A percentile compares a stretch with the other conserved stretches of the same genome.
phyloP scores from a whole-genome alignment of 2,113 vertebrate genomes.

The Conger conger region DNA sequence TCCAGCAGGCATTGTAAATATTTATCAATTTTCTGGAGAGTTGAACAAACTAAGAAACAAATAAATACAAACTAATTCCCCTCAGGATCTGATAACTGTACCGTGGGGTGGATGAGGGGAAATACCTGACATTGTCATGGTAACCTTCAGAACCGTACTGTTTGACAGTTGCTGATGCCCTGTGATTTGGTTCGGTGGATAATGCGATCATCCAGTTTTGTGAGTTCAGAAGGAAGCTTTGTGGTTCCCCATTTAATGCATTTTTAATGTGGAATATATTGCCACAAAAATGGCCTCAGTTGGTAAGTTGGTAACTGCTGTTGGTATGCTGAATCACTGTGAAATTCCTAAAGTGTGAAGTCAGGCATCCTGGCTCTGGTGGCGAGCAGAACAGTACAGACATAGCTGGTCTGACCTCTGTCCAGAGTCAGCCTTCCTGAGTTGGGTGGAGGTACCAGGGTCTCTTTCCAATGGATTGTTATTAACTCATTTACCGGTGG shows the following conservation, averaged over 20 bases:
- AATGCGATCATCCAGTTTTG: background rate
- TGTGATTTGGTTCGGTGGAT: background rate
- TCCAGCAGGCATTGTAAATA: background rate
- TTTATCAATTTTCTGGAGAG: background rate
- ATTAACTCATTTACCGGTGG: no score
- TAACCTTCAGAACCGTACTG: background rate
- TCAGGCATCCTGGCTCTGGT: background rate
- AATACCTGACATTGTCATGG: background rate
- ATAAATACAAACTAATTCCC: background rate
- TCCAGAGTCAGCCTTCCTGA: background rate
- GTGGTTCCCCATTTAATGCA: background rate
- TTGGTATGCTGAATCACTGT: background rate
- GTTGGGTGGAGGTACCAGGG: background rate
- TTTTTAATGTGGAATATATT: background rate
- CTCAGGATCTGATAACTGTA: background rate
- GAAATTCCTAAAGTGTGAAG: conserved; percentile 1
- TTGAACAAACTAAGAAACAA: background rate
- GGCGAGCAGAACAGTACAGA: background rate
- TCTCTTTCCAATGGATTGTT: background rate
- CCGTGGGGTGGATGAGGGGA: background rate
- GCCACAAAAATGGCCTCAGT: background rate
- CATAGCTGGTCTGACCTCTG: background rate
- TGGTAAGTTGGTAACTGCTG: background rate
- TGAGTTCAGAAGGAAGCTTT: background rate
- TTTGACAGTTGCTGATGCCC: background rate